Base-by-base conservation (phyloP, 2,797 vertebrate species). In the Platyrinchus mystaceus region DNA sequence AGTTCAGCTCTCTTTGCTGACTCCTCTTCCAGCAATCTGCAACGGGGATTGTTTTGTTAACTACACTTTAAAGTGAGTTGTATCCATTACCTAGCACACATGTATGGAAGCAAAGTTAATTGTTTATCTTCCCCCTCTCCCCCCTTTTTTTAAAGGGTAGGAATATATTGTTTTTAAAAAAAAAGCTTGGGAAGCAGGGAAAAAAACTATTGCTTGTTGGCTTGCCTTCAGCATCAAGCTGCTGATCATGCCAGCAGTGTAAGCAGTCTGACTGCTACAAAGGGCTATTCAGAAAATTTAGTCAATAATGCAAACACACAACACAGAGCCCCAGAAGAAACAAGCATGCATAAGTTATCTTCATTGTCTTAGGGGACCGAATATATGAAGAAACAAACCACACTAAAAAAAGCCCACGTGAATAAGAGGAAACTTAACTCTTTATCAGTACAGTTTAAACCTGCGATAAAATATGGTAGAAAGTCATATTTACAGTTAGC, bases 1-100 rank as follows among this genome's bases (percentile, higher is more conserved):
- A 99, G 86, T 90, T 99, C 99, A 2, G 97, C 97, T 90, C 99
- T 98, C 98, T 99, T 99, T 12, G 94, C 84, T 15, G 98, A 98
- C 97, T 99, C 99, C 84, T 99, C 99, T 95, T 99, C 99, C 96
- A 99, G 94, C 74, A 99, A 95, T 87, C 99, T 99, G 93, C 34
- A 88, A 46, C 0, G 16, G 26, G 14, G 14, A 90, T 39, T 63
- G 64, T 3, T 1, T 49, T 11, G 23, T 88, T 86, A 91, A 52
- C 7, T 30, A 27, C 19, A 27, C 47, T 74, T 64, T 8, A 52
- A 55, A 32, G 4, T 20, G 37, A 81, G 23, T 11, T 22, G 6
- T 26, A 69, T 18, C 47, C 20, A 32, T 36, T 49, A 71, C 3
- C 2, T 34, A 93, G 66, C 34, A 16, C 13, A 55, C 13, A 5